Conservation (phyloP, 1,140 invertebrate genomes). For the Capitella teleta region DNA sequence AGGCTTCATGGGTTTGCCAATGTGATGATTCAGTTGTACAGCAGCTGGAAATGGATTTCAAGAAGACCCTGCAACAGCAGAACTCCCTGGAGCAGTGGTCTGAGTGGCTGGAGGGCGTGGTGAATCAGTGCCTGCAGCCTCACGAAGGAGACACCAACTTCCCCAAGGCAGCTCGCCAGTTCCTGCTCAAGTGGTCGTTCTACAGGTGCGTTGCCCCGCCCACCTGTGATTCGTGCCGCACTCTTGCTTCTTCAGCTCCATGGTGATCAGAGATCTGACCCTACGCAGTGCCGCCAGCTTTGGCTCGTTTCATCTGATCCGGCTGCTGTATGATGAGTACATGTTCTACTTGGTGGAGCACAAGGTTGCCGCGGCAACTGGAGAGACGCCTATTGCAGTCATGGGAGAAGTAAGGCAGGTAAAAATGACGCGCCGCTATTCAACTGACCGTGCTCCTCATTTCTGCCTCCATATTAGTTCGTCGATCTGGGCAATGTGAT, state of each 20-base stretch:
- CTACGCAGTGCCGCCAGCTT: constrained; percentile 92
- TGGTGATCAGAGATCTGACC: constrained; percentile 90
- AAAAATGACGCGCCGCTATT: background rate
- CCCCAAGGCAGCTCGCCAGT: constrained; percentile 73
- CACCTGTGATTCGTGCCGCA: background rate
- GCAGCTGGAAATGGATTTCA: constrained; percentile 83
- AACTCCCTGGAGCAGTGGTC: constrained; percentile 95
- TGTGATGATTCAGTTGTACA: constrained; percentile 79
- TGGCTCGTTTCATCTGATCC: constrained; percentile 96
- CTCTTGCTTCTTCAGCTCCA: constrained; percentile 57
- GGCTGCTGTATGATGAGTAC: constrained; percentile 95
- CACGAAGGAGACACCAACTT: constrained; percentile 64
- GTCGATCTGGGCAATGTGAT: background rate
- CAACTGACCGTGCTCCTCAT: background rate
- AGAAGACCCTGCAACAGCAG: constrained; percentile 80
- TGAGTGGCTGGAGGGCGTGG: constrained; percentile 86
- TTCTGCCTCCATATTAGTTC: background rate
- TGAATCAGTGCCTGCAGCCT: constrained; percentile 70
- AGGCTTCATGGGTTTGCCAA: constrained; percentile 95
- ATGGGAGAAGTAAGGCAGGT: constrained; percentile 54
- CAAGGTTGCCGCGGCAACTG: constrained; percentile 80
- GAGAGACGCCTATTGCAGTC: constrained; percentile 84
- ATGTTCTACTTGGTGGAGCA: constrained; percentile 98
- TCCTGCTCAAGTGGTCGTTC: constrained; percentile 97
- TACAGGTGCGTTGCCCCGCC: constrained; percentile 57